Conservation (phyloP, 2,888 invertebrate species). For the Pseudeuparius sepicola region DNA sequence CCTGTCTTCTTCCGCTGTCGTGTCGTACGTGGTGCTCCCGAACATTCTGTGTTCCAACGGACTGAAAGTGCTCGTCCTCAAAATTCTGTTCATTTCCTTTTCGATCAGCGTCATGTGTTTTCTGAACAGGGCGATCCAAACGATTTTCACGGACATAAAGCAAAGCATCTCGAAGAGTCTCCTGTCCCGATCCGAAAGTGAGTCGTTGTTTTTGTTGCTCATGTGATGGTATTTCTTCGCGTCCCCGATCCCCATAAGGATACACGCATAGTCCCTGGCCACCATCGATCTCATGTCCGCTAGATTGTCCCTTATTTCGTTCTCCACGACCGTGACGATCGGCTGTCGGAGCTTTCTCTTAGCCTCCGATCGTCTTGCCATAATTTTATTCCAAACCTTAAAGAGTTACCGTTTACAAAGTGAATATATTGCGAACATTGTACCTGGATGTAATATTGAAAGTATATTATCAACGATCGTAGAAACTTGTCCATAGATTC, state of each 20-base stretch:
- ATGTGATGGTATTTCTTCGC: slow-evolving; percentile 50
- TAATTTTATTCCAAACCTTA: slow-evolving; percentile 48
- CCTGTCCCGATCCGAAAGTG: slow-evolving; percentile 54
- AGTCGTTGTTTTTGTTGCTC: slow-evolving; percentile 45
- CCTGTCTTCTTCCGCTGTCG: slow-evolving; percentile 38
- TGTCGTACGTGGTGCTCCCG: slow-evolving; percentile 38
- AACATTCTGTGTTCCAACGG: slow-evolving; percentile 40
- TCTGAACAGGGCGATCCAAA: slow-evolving; percentile 54
- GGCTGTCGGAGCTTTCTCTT: slow-evolving; percentile 46
- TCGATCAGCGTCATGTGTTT: slow-evolving; percentile 51
- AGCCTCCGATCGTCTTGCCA: slow-evolving; percentile 42
- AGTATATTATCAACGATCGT: slow-evolving; percentile 51
- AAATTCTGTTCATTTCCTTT: slow-evolving; percentile 49
- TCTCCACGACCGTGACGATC: slow-evolving; percentile 41
- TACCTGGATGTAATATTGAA: slow-evolving; percentile 54
- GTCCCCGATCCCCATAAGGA: slow-evolving; percentile 48
- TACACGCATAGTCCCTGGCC: slow-evolving; percentile 50
- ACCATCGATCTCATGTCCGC: slow-evolving; percentile 48
- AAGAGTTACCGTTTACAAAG: neutral
- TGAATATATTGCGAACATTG: slow-evolving; percentile 3
- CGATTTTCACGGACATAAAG: slow-evolving; percentile 48
- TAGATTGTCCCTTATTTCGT: slow-evolving; percentile 45
- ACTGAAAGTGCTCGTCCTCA: slow-evolving; percentile 52
- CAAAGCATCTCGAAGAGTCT: slow-evolving; percentile 50
- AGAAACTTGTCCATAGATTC: slow-evolving; percentile 52